Evolutionary conservation across 2,888 invertebrate genomes (phyloP), one percentile per base, ranked within the genome.

Genomic region (Buathra laborator): DNA sequence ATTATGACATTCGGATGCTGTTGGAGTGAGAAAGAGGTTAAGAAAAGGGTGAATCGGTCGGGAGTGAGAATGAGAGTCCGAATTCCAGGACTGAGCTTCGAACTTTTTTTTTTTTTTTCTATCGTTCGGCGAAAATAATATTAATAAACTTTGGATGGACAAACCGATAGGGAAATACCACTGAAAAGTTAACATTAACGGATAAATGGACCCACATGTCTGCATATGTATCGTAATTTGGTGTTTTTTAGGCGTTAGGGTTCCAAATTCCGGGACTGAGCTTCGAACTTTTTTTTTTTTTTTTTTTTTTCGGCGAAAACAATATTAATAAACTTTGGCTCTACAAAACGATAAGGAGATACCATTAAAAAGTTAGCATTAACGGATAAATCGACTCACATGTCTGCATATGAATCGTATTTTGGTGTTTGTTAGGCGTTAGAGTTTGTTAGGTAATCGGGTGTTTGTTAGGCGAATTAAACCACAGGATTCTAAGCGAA

Each of bases 1-100:
- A 81, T 80, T 72, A 84, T 84, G 74, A 81, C 81, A 81, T 77
- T 81, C 72, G 81, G 29, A 81, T 74, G 56, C 32, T 59, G 43
- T 32, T 62, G 68, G 67, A 77, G 81, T 29, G 59, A 68, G 19
- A 56, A 44, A 71, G 48, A 70, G 64, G 64, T 32, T 43, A 29
- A 76, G 64, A 53, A 59, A 46, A 59, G 10, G 43, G 46, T n/a
- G 51, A 76, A 48, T 29, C 46, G 68, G 14, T n/a, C 43, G n/a
- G n/a, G 43, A 66, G 43, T 19, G 68, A 81, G 75, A 72, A 67
- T 68, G 43, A 37, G 81, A 64, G 51, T 10, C 44, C 70, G 14
- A 81, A 81, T 76, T 76, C 76, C 76, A 66, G 51, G 62, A 51
- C 64, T 76, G 14, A 16, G 32, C 6, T 53, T 64, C 6, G 32